Evolutionary conservation across 2,888 invertebrate genomes (phyloP), one percentile per base, ranked within the genome.

Genomic region (Cosmorhoe ocellata): DNA sequence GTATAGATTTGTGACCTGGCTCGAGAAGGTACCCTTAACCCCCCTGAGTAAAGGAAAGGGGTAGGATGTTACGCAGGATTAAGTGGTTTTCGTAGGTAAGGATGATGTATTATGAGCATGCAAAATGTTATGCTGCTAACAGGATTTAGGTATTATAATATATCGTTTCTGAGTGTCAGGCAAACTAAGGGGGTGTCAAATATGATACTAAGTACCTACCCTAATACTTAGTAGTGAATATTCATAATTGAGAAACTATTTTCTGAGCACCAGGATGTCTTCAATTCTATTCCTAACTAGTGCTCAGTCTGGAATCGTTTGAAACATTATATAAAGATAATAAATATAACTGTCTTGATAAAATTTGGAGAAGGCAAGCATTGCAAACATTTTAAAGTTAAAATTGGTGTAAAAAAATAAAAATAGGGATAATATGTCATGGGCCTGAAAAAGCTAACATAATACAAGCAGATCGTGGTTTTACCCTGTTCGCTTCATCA

Each of bases 1-100:
- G 67, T 74, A 70, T 68, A 67, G 73, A 74, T 74, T 73, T 71
- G 66, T 53, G 46, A 55, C 54, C 57, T 61, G 41, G 55, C 56
- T 43, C 31, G 28, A 30, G 24, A 56, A 40, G 26, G 6, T 24
- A 44, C 40, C 38, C 28, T 28, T 14, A 26, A 26, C 24, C 43
- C 40, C 40, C 44, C 31, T 31, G 26, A 40, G 28, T 11, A 42
- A 46, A 42, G 42, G 41, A 42, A 46, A 46, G 42, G 42, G 39
- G 44, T 44, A 40, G 27, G 14, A 33, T 12, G 46, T 26, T 45
- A 44, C 28, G 22, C 22, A 42, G 38, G 42, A 47, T 52, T 52
- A 52, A 52, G 38, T 52, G 38, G 42, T 52, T 52, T 45, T 26
- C 34, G 33, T 34, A 26, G 44, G 40, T 34, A 39, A 46, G 33